Conservation (phyloP, 2,888 invertebrate genomes). For the Trichogramma evanescens region DNA sequence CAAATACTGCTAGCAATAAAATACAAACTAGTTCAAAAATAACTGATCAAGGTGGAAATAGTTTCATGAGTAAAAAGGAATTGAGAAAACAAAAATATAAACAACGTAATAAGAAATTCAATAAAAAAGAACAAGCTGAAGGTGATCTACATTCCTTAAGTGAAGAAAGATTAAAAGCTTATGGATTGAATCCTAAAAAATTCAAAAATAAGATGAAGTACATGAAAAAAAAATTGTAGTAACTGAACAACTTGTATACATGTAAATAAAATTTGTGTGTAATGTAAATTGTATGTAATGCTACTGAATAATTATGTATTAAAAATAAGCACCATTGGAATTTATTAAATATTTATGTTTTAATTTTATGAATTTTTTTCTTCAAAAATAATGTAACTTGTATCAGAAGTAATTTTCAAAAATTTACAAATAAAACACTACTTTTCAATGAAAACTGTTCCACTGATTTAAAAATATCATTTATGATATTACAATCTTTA, state of each 20-base stretch:
- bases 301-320: too few relatives aligned
- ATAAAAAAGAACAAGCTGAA: constrained; percentile 26
- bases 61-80: constrained; percentile 13
- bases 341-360: too few relatives aligned
- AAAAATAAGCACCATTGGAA: too few relatives aligned
- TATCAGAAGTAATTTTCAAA: too few relatives aligned
- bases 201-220: constrained; percentile 72
- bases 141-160: constrained; percentile 40
- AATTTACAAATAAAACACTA: too few relatives aligned
- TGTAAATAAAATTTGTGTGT: constrained; percentile 12
- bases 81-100: constrained; percentile 17
- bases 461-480: too few relatives aligned
- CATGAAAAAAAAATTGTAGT: constrained; percentile 49
- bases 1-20: background rate
- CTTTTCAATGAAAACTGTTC: too few relatives aligned
- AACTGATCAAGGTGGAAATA: background rate
- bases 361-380: too few relatives aligned
- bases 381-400: too few relatives aligned
- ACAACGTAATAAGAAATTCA: constrained; percentile 16
- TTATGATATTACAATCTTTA: too few relatives aligned
- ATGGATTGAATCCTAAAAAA: constrained; percentile 86
- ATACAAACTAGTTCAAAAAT: constrained; percentile 1
- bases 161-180: constrained; percentile 80
- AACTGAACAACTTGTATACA: constrained; percentile 8
- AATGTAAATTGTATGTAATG: too few relatives aligned